phyloP scores from a whole-genome alignment of 2,797 vertebrate species.

The Pantherophis vulpinus region DNA sequence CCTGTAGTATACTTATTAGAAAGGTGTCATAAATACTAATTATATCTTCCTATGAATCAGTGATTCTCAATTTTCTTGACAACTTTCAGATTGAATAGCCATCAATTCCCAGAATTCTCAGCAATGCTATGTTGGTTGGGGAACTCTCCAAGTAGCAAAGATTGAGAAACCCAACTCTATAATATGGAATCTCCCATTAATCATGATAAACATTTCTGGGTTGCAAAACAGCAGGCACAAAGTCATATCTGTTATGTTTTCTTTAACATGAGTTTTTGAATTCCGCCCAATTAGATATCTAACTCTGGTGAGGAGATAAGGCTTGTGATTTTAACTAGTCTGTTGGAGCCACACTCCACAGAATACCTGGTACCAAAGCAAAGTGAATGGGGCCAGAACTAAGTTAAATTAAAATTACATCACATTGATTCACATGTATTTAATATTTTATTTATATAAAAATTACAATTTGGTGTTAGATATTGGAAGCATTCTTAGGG shows the following conservation, averaged over 20 bases:
- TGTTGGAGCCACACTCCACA: neutral
- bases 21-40: neutral
- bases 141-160: neutral
- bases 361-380: neutral
- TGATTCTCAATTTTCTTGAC: neutral
- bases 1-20: conserved; percentile 1
- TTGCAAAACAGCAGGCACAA: conserved; percentile 42
- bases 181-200: conserved; percentile 47
- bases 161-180: neutral
- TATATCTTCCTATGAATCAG: neutral
- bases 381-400: neutral
- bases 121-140: neutral
- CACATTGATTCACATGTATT: neutral
- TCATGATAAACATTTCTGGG: conserved; percentile 33
- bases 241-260: conserved; percentile 18
- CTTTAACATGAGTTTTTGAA: conserved; percentile 24
- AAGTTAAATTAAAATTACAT: neutral
- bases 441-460: neutral
- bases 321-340: neutral
- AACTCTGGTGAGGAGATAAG: neutral
- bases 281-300: neutral
- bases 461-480: neutral
- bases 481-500: neutral
- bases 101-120: neutral
- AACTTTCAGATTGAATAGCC: neutral